Evolutionary conservation across 30 jellyfish, hydroid and myxozoan species (phyloP).

Genomic region (Catostylus mosaicus): DNA sequence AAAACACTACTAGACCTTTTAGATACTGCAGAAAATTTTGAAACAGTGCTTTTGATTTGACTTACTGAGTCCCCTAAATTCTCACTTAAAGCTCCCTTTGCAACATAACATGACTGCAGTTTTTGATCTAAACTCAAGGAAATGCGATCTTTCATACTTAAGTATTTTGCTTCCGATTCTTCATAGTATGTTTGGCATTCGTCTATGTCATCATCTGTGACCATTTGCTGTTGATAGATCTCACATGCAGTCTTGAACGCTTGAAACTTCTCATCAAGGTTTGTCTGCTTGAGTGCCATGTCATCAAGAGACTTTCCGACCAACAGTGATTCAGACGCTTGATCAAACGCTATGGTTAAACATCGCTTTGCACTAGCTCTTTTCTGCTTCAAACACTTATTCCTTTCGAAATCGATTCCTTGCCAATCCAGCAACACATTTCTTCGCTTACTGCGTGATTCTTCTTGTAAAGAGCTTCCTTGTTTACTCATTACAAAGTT

Average conservation of each 20-base stretch:
- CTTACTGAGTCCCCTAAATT: slow-evolving; percentile 22
- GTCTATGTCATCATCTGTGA: slow-evolving; percentile 1
- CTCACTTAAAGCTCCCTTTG: not conserved
- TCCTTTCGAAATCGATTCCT: slow-evolving; percentile 4
- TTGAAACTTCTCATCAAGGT: not conserved
- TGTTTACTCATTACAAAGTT: not conserved
- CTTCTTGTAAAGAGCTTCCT: not conserved
- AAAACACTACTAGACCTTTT: not conserved
- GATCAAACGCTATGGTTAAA: not conserved
- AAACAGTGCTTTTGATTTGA: slow-evolving; percentile 1
- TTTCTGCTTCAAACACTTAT: not conserved
- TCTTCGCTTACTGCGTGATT: not conserved
- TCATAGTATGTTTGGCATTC: not conserved
- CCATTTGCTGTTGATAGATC: too few relatives aligned
- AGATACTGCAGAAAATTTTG: slow-evolving; percentile 4
- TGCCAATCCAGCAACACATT: slow-evolving; percentile 17
- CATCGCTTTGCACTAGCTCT: slow-evolving; percentile 29
- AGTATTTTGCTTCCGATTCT: not conserved
- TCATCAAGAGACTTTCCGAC: not conserved
- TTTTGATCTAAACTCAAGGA: not conserved
- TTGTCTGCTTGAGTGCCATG: slow-evolving; percentile 1
- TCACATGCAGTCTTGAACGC: not conserved
- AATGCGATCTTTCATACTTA: not conserved
- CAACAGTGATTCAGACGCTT: slow-evolving; percentile 3
- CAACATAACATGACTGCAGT: too few relatives aligned